Percentiles rank a stretch among this genome's conserved stretches.
phyloP scores from a whole-genome alignment of 2,113 vertebrate genomes.

The Lucifuga dentata region DNA sequence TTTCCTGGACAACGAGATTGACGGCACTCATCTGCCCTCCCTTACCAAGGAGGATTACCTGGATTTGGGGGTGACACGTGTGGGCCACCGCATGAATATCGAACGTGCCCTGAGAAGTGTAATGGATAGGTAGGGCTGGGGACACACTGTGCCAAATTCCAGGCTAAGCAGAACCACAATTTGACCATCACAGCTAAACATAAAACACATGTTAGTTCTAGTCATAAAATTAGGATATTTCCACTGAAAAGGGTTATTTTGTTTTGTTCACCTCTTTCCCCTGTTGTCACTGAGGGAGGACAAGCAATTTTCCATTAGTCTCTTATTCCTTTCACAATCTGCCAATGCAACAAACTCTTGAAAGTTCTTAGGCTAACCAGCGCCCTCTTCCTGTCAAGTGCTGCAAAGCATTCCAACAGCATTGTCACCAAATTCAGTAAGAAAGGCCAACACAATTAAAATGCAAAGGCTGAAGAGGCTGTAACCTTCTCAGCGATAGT shows the following conservation, averaged over 20 bases:
- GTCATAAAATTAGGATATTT: no score
- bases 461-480: no score
- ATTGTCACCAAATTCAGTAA: no score
- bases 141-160: background rate
- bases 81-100: conserved; percentile 96
- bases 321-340: background rate
- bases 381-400: conserved; percentile 16
- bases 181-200: no score
- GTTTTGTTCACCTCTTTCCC: no score
- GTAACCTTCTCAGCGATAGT: no score
- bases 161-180: no score
- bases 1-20: conserved; percentile 97
- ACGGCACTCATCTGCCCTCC: conserved; percentile 92
- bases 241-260: no score
- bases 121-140: conserved; percentile 89
- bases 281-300: background rate
- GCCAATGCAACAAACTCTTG: background rate
- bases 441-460: no score
- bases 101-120: conserved; percentile 91
- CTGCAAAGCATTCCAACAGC: background rate
- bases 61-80: conserved; percentile 94
- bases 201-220: no score
- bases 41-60: conserved; percentile 95
- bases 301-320: background rate
- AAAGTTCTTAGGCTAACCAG: conserved; percentile 11